Evolutionary conservation across 2,113 vertebrate species (phyloP).

Genomic region (Dipodomys spectabilis): DNA sequence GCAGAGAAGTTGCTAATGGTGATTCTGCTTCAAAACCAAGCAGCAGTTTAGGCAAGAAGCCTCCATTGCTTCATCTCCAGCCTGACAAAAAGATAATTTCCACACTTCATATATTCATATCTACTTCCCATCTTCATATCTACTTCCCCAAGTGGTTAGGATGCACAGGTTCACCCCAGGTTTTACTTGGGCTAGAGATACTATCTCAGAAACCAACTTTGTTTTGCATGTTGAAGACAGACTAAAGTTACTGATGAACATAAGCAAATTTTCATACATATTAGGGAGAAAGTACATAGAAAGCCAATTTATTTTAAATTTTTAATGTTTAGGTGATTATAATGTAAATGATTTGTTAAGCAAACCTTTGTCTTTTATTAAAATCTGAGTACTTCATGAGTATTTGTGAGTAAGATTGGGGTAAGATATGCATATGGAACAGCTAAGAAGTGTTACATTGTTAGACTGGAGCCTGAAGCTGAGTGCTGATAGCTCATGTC

Average conservation of each 20-base stretch:
- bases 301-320: no score
- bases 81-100: not conserved
- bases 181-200: not conserved
- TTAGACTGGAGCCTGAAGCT: not conserved
- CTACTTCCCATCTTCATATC: not conserved
- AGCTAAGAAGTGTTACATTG: not conserved
- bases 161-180: not conserved
- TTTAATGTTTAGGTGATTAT: not conserved
- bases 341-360: not conserved
- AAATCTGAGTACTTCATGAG: not conserved
- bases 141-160: not conserved
- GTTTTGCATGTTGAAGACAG: not conserved
- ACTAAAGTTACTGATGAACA: not conserved
- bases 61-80: not conserved
- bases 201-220: not conserved
- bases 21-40: not conserved
- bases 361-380: constrained; percentile 39
- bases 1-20: not conserved
- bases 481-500: no score
- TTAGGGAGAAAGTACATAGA: not conserved
- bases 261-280: not conserved
- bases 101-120: not conserved
- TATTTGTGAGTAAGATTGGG: not conserved
- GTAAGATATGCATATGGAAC: not conserved
- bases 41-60: not conserved